Evolutionary conservation across 2,797 vertebrate genomes (phyloP).

Genomic region (Eurystomus glaucurus): DNA sequence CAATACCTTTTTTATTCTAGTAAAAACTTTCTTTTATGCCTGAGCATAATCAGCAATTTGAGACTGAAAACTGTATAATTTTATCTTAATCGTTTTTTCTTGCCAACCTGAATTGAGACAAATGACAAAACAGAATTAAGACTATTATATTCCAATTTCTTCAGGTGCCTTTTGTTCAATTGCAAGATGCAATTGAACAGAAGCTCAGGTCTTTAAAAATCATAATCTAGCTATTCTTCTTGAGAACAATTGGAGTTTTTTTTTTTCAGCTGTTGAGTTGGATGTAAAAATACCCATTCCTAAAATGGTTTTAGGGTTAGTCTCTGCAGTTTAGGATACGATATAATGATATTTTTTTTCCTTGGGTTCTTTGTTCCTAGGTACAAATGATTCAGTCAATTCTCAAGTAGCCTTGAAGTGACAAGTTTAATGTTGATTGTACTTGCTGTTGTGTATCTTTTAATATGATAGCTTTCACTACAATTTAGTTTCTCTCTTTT

Average conservation of each 20-base stretch:
- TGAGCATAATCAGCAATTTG: not conserved
- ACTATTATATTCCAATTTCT: not conserved
- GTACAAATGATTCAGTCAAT: not conserved
- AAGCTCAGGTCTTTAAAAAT: not conserved
- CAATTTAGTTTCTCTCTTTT: not conserved
- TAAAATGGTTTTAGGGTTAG: not conserved
- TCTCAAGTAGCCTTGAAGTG: not conserved
- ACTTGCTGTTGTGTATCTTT: not conserved
- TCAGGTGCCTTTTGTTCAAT: not conserved
- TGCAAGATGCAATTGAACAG: not conserved
- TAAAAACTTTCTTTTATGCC: not conserved
- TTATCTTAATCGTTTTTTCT: not conserved
- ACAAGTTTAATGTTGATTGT: not conserved
- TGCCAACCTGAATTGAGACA: not conserved
- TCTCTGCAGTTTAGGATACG: not conserved
- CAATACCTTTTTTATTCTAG: not conserved
- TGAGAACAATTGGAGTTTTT: not conserved
- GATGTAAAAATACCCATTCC: not conserved
- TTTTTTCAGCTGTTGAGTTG: not conserved
- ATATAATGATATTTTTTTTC: not conserved
- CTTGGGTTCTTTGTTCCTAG: not conserved
- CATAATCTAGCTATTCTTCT: not conserved
- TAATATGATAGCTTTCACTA: not conserved
- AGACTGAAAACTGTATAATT: not conserved
- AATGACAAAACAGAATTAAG: not conserved